Evolutionary conservation across 2,888 invertebrate species (phyloP), one percentile per base, ranked within the genome.

Genomic region (Caenorhabditis wallacei): DNA sequence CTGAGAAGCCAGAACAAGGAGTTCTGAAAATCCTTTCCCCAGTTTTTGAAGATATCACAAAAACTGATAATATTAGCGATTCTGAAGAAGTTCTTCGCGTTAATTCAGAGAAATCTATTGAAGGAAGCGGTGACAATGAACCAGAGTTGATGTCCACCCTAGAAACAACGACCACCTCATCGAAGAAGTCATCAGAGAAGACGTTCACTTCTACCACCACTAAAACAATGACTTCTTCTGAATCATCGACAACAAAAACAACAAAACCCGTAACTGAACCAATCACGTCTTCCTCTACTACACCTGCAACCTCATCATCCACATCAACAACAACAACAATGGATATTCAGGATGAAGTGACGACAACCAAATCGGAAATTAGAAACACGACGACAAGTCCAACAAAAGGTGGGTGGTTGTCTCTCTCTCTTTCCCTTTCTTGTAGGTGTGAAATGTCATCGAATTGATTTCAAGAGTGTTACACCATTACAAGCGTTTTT

Each of bases 11-110:
- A 26, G 71, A 70, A 20, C 11, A 51, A n/a, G 82, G 61, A 61
- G 72, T 78, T n/a, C 5, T 82, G 26, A 82, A 72, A 51, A 78
- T 82, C 11, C 46, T 82, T 24, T 78, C 72, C 0, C 72, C 82
- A 35, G 61, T 72, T 20, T 82, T 82, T 51, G 82, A 82, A 64
- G 82, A 82, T 59, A 82, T 82, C 26, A 82, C 82, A 26, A 78
- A 82, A 51, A 24, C 57, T 24, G 82, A 82, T 8, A 74, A 72
- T 22, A 63, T 63, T 2, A 78, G 46, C 30, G 69, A 69, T 13
- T 63, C 72, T 0, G 66, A 71, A 37, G 78, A 78, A 37, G 18
- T 78, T 24, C 63, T 78, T 35, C 61, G 63, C 8, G 61, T 69
- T 0, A 69, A 37, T 26, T 59, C 69, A 1, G 78, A 75, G 8